A percentile compares a stretch with the other conserved stretches of the same genome.
These are phyloP conservation scores for Hemaris fuciformis DNA, from an alignment of 2,888 invertebrate species.

Conservation along the genomic window DNA sequence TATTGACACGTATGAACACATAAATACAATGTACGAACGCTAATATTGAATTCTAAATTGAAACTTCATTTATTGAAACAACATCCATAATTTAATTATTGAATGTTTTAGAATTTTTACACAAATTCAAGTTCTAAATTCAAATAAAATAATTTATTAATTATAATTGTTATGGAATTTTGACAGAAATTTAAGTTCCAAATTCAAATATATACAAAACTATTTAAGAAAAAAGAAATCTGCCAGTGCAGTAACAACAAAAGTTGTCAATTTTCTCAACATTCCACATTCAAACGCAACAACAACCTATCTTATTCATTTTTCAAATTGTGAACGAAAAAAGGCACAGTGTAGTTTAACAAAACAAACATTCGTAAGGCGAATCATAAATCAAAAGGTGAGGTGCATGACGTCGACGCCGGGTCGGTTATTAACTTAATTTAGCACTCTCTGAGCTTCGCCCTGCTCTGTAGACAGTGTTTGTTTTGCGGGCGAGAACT, in stretches of 20 bases:
- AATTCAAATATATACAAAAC: too few relatives aligned
- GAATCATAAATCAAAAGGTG: constrained; percentile 40
- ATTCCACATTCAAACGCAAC: constrained; percentile 10
- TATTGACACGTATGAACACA: not conserved
- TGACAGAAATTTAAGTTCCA: too few relatives aligned
- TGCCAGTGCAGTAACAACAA: too few relatives aligned
- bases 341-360: constrained; percentile 23
- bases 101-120: too few relatives aligned
- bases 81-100: too few relatives aligned
- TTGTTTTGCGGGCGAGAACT: constrained; percentile 81
- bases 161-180: too few relatives aligned
- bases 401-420: constrained; percentile 26
- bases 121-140: too few relatives aligned
- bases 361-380: constrained; percentile 28
- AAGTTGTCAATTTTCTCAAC: not conserved
- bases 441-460: constrained; percentile 62
- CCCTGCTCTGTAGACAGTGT: constrained; percentile 65
- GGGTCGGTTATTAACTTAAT: constrained; percentile 66
- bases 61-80: too few relatives aligned
- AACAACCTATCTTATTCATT: constrained; percentile 18
- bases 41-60: not conserved
- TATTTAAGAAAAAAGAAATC: too few relatives aligned
- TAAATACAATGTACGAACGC: not conserved
- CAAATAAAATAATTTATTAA: too few relatives aligned
- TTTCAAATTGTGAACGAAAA: too few relatives aligned